Evolutionary conservation across 2,113 vertebrate genomes (phyloP).

Genomic region (Phyllopteryx taeniolatus): DNA sequence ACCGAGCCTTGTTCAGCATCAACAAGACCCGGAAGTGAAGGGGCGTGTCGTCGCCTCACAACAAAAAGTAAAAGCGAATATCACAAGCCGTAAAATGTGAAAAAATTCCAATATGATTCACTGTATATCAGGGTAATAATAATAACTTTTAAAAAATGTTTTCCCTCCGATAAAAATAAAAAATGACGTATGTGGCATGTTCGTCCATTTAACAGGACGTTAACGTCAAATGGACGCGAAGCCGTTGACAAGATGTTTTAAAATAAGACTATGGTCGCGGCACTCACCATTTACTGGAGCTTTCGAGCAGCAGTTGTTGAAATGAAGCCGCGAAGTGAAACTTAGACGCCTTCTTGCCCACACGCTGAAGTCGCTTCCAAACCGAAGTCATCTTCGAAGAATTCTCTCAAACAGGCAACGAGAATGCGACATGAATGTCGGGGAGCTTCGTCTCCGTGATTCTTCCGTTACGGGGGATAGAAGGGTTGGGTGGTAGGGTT

Average conservation of each 20-base stretch:
- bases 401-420: background rate
- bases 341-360: slow-evolving; percentile 83
- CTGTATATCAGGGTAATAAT: too few species aligned
- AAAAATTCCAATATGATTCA: background rate
- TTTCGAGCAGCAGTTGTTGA: slow-evolving; percentile 81
- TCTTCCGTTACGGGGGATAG: too few species aligned
- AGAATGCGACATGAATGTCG: background rate
- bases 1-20: background rate
- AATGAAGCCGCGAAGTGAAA: slow-evolving; percentile 87
- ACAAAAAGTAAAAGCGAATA: background rate
- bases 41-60: background rate
- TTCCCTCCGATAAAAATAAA: background rate
- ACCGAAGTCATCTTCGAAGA: slow-evolving; percentile 80
- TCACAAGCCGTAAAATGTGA: background rate
- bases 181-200: background rate
- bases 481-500: too few species aligned
- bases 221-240: background rate
- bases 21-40: background rate
- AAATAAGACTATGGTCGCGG: background rate
- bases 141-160: too few species aligned
- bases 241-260: background rate
- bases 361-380: slow-evolving; percentile 89
- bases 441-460: too few species aligned
- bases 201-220: background rate
- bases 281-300: slow-evolving; percentile 83